A percentile compares a stretch with the other conserved stretches of the same genome.
phyloP scores from a whole-genome alignment of 2,797 vertebrate species.

The Danio aesculapii region DNA sequence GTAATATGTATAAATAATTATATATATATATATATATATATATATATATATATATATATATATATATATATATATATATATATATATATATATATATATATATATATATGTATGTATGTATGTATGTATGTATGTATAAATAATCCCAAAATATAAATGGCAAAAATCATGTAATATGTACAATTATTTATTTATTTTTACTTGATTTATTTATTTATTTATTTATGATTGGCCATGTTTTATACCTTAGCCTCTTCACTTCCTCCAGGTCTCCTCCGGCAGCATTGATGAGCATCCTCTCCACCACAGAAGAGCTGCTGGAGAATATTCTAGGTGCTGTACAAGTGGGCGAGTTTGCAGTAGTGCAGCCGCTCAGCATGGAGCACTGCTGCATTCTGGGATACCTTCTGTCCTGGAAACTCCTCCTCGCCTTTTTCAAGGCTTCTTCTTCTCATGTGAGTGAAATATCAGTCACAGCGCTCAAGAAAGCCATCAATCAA shows the following conservation, averaged over 20 bases:
- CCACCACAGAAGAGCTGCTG: conserved; percentile 87
- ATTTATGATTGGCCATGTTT: background rate
- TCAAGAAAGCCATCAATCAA: conserved; percentile 6
- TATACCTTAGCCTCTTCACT: conserved; percentile 7
- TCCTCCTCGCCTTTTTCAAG: conserved; percentile 93
- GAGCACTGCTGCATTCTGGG: conserved; percentile 94
- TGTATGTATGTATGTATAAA: too few relatives aligned
- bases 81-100: too few relatives aligned
- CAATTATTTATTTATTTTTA: background rate
- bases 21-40: too few relatives aligned
- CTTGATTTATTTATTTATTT: background rate
- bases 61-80: too few relatives aligned
- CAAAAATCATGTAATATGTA: too few relatives aligned
- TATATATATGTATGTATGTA: too few relatives aligned
- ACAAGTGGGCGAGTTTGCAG: conserved; percentile 91
- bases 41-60: too few relatives aligned
- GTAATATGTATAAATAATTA: too few relatives aligned
- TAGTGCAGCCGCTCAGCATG: conserved; percentile 88
- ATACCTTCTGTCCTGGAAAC: conserved; percentile 96
- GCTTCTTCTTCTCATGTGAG: conserved; percentile 93
- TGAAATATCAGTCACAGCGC: background rate
- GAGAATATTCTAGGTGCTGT: conserved; percentile 87
- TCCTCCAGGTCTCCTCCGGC: conserved; percentile 89
- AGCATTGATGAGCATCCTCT: conserved; percentile 87
- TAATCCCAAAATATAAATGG: too few relatives aligned